Evolutionary conservation across 2,113 vertebrate species (phyloP).

Genomic region (Leucosticte australis): DNA sequence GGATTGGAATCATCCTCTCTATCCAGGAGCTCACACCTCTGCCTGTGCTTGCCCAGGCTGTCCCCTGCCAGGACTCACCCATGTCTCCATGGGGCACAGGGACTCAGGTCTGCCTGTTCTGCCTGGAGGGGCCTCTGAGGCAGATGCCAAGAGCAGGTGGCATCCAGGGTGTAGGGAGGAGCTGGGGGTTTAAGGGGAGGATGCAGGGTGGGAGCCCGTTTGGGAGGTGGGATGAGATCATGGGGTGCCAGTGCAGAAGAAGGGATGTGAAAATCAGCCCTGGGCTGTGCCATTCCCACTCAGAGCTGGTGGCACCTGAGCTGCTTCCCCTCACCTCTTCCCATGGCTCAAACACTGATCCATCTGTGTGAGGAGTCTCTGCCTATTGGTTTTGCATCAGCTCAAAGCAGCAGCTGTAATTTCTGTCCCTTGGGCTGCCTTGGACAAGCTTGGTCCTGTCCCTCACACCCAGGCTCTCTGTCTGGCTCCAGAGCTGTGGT

Average conservation of each 20-base stretch:
- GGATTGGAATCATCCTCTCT: background rate
- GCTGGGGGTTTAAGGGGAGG: background rate
- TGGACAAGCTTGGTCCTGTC: background rate
- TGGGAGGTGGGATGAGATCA: background rate
- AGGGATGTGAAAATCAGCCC: background rate
- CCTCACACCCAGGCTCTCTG: background rate
- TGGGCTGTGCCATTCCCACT: background rate
- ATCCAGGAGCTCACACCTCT: background rate
- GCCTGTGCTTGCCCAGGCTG: background rate
- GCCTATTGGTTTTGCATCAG: background rate
- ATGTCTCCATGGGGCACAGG: background rate
- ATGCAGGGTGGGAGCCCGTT: background rate
- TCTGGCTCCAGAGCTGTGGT: background rate
- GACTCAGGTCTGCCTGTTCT: background rate
- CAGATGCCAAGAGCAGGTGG: background rate
- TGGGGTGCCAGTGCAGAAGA: rapidly evolving
- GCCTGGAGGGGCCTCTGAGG: background rate
- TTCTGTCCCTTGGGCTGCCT: background rate
- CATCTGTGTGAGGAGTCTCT: background rate
- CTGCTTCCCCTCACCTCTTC: background rate
- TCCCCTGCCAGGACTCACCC: background rate
- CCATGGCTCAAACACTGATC: background rate
- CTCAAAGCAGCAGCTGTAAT: background rate
- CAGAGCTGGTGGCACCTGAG: background rate
- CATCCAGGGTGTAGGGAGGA: background rate